Evolutionary conservation across 2,888 invertebrate species (phyloP).

Genomic region (Drosophila nr. perissopoda): DNA sequence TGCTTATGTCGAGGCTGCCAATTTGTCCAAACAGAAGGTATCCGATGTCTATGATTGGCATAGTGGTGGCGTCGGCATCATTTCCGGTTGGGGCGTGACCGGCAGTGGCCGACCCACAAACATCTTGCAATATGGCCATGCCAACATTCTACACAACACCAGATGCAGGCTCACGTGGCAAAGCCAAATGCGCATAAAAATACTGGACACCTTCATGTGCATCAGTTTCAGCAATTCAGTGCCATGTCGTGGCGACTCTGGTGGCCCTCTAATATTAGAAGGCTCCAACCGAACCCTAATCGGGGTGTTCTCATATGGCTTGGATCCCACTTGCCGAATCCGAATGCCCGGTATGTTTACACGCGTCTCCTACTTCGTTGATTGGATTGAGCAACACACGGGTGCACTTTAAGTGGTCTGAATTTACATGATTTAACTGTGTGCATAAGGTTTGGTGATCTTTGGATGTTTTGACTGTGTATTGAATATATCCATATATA

Average conservation of each 20-base stretch:
- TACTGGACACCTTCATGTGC: conserved; percentile 48
- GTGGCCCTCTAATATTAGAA: conserved; percentile 60
- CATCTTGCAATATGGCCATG: conserved; percentile 39
- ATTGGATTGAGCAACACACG: conserved; percentile 53
- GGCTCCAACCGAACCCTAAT: conserved; percentile 37
- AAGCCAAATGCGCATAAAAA: conserved; percentile 25
- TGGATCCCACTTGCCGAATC: conserved; percentile 43
- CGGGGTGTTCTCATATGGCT: conserved; percentile 65
- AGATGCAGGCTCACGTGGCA: conserved; percentile 49
- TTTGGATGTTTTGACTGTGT: no score
- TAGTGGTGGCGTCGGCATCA: conserved; percentile 21
- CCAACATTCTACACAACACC: conserved; percentile 43
- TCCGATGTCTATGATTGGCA: neutral
- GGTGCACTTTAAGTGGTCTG: neutral
- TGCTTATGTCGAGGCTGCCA: conserved; percentile 24
- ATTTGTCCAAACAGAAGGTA: conserved; percentile 24
- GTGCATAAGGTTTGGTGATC: no score
- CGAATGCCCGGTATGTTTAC: conserved; percentile 59
- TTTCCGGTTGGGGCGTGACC: conserved; percentile 64
- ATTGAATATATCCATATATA: neutral
- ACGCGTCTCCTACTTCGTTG: conserved; percentile 45
- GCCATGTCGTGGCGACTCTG: conserved; percentile 64
- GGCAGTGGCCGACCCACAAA: conserved; percentile 8
- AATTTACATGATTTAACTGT: no score
- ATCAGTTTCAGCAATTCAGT: conserved; percentile 42